These are phyloP conservation scores for Simalia tracyae DNA, from an alignment of 2,797 vertebrate genomes.

Conservation along the genomic window DNA sequence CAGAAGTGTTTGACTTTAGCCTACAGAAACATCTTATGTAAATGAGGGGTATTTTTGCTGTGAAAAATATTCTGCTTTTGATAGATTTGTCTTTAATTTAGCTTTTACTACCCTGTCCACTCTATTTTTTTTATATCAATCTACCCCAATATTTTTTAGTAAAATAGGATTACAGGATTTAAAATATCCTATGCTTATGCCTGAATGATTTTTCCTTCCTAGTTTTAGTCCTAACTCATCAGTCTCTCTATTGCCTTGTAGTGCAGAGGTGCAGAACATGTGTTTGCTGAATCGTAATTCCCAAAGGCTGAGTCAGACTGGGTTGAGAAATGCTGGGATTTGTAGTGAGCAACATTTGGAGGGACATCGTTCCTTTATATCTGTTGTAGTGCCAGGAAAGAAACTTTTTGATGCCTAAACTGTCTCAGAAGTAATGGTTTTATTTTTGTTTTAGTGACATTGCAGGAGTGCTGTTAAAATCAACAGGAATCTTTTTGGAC, in stretches of 20 bases:
- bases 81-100: neutral
- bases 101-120: neutral
- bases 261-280: neutral
- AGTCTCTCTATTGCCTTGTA: neutral
- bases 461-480: slow-evolving; percentile 95
- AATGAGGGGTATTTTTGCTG: neutral
- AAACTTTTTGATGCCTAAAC: neutral
- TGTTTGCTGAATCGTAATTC: neutral
- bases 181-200: neutral
- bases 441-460: slow-evolving; percentile 83
- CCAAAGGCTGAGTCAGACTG: neutral
- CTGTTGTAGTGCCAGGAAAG: neutral
- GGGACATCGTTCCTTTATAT: neutral
- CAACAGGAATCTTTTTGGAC: slow-evolving; percentile 94
- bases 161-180: neutral
- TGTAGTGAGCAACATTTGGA: neutral
- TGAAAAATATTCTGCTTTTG: neutral
- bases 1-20: neutral
- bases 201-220: neutral
- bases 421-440: slow-evolving; percentile 30
- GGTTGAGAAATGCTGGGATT: neutral
- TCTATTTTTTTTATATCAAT: neutral
- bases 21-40: neutral
- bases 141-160: neutral
- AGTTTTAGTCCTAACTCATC: no score